A percentile compares a stretch with the other conserved stretches of the same genome.
Evolutionary conservation across 2,797 vertebrate genomes (phyloP).

Genomic region (Phoebastria nigripes): DNA sequence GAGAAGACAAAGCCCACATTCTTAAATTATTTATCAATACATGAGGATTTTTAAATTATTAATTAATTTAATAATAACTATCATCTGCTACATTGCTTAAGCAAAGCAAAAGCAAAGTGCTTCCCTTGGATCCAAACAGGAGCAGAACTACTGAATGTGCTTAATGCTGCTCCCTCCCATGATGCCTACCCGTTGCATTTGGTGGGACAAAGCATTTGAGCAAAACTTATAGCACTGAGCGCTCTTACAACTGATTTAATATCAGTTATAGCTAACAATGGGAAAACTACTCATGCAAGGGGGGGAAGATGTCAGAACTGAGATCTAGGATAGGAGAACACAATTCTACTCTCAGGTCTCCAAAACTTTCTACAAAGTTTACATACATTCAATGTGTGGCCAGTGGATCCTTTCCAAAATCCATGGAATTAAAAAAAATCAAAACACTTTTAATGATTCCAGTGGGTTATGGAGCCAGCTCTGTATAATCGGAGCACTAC

Average conservation of each 20-base stretch:
- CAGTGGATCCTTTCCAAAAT: neutral
- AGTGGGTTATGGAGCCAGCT: neutral
- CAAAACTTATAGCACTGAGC: neutral
- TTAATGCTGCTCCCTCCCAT: neutral
- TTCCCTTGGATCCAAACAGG: neutral
- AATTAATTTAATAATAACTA: neutral
- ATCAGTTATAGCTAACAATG: neutral
- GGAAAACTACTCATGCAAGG: neutral
- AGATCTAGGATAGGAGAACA: neutral
- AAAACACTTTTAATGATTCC: neutral
- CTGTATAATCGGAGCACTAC: neutral
- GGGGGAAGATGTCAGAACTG: neutral
- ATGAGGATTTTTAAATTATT: neutral
- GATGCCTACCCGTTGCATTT: neutral
- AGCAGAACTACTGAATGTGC: neutral
- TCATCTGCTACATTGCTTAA: neutral
- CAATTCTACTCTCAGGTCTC: neutral
- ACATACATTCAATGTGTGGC: neutral
- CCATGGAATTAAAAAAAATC: neutral
- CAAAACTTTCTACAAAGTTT: neutral
- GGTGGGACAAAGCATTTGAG: accelerated
- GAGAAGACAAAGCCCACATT: neutral
- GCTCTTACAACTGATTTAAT: neutral
- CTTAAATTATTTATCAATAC: conserved; percentile 27
- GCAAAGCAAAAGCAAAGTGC: neutral